phyloP scores from a whole-genome alignment of 1,140 invertebrate species.

The Hetaerina americana region DNA sequence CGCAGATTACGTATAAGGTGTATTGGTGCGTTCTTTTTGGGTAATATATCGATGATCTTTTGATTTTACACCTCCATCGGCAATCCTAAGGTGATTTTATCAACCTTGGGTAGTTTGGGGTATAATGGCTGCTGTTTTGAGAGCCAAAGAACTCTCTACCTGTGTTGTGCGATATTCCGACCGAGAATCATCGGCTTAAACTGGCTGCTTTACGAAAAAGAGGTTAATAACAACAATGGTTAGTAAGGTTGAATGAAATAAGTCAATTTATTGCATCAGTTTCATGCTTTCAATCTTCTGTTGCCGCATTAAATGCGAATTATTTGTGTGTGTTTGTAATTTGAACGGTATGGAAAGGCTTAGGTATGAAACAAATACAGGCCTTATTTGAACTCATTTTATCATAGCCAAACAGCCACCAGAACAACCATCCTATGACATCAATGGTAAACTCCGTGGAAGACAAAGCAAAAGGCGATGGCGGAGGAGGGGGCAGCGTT shows the following conservation, averaged over 20 bases:
- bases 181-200: constrained; percentile 26
- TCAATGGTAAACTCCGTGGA: not conserved
- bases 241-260: no score
- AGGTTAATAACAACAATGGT: constrained; percentile 11
- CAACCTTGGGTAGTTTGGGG: not conserved
- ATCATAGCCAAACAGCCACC: constrained; percentile 15
- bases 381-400: no score
- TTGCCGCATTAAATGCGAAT: no score
- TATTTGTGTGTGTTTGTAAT: no score
- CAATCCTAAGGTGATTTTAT: not conserved
- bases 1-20: no score
- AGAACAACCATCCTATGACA: constrained; percentile 4
- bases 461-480: not conserved
- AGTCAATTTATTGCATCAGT: no score
- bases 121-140: constrained; percentile 27
- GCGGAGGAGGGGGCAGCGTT: constrained; percentile 15
- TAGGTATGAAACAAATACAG: no score
- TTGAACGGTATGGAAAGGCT: no score
- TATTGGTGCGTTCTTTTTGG: no score
- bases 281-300: no score
- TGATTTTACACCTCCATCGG: not conserved
- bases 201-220: constrained; percentile 12
- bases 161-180: constrained; percentile 29
- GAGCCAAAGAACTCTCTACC: constrained; percentile 23
- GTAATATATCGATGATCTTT: no score